These are phyloP conservation scores for Cheilosia variabilis DNA, from an alignment of 2,888 invertebrate genomes.

Conservation along the genomic window DNA sequence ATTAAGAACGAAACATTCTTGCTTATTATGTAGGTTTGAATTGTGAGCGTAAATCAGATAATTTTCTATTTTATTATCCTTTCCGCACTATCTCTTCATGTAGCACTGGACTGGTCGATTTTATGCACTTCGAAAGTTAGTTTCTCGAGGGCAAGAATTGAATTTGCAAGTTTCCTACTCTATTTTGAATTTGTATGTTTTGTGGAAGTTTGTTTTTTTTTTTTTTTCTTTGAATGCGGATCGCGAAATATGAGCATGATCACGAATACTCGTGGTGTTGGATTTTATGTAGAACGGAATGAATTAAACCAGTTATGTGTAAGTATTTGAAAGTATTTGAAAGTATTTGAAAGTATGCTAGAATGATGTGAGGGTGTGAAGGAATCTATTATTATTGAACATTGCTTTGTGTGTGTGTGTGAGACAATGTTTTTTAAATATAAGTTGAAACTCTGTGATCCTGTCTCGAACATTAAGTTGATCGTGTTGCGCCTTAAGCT, in stretches of 20 bases:
- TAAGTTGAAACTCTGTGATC: too few relatives aligned
- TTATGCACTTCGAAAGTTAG: constrained; percentile 62
- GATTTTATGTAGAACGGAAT: constrained; percentile 25
- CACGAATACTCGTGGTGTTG: constrained; percentile 27
- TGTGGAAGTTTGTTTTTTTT: constrained; percentile 11
- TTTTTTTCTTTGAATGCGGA: constrained; percentile 31
- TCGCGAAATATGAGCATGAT: constrained; percentile 41
- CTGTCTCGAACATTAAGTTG: too few relatives aligned
- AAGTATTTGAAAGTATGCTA: too few relatives aligned
- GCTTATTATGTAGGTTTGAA: constrained; percentile 64
- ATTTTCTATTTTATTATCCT: constrained; percentile 50
- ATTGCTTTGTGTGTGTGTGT: neutral
- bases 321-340: constrained; percentile 26
- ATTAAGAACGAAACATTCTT: constrained; percentile 33
- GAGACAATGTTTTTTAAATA: too few relatives aligned
- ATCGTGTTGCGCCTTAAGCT: too few relatives aligned
- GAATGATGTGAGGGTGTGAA: constrained; percentile 3
- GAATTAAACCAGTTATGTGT: constrained; percentile 10
- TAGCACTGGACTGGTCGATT: constrained; percentile 63
- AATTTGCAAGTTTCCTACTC: constrained; percentile 55
- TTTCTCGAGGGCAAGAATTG: constrained; percentile 38
- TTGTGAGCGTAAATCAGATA: constrained; percentile 53
- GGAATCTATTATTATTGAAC: neutral
- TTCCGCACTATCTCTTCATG: constrained; percentile 66
- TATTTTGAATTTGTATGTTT: constrained; percentile 1